These are phyloP conservation scores for Rhamnusium bicolor DNA, from an alignment of 2,888 invertebrate genomes.

Conservation along the genomic window DNA sequence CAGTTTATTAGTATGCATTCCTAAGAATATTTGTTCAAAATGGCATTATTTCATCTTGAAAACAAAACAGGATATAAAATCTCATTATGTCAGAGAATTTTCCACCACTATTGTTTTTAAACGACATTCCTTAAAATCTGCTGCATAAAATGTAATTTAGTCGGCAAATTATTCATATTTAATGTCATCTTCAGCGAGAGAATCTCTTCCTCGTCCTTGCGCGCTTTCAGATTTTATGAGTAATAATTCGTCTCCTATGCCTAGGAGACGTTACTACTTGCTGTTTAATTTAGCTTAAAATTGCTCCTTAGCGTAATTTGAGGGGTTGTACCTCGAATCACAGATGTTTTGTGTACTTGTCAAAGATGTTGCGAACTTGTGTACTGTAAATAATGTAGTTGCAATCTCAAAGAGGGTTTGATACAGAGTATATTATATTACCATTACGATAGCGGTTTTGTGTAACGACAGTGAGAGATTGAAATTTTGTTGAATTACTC, in stretches of 20 bases:
- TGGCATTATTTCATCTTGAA: background rate
- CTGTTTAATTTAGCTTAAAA: constrained; percentile 49
- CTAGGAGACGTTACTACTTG: constrained; percentile 39
- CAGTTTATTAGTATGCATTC: too few relatives aligned
- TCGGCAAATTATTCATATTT: constrained; percentile 34
- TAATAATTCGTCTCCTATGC: constrained; percentile 38
- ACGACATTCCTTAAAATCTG: constrained; percentile 2
- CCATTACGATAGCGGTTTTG: constrained; percentile 2
- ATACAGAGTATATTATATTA: background rate
- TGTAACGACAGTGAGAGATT: constrained; percentile 3
- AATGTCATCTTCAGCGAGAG: constrained; percentile 15
- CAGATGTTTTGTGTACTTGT: constrained; percentile 27
- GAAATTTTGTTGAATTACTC: background rate
- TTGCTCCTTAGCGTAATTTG: constrained; percentile 43
- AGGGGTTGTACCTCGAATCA: constrained; percentile 42
- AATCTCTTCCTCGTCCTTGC: constrained; percentile 5
- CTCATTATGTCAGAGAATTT: background rate
- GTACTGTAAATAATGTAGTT: background rate
- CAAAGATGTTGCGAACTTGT: background rate
- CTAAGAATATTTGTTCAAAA: too few relatives aligned
- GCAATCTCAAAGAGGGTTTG: constrained; percentile 3
- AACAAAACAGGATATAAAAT: background rate
- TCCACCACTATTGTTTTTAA: constrained; percentile 7
- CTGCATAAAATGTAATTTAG: constrained; percentile 19
- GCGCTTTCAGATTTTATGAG: constrained; percentile 32